These are phyloP conservation scores for Mesembrinibis cayennensis DNA, from an alignment of 2,113 vertebrate genomes.

Conservation along the genomic window DNA sequence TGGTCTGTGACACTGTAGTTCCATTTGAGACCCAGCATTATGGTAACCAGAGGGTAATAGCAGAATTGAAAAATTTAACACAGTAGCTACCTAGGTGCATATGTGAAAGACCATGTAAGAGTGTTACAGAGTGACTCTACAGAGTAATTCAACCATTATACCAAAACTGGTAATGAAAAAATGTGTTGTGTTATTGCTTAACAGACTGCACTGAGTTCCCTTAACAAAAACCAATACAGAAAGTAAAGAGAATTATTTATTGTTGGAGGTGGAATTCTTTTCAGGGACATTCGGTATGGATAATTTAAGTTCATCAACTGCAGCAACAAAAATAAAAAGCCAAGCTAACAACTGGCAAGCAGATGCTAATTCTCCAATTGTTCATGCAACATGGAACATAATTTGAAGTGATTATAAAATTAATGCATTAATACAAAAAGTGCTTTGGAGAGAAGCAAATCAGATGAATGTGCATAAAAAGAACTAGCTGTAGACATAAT, in stretches of 20 bases:
- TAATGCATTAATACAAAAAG: conserved; percentile 52
- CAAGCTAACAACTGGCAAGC: conserved; percentile 37
- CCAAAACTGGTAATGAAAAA: background rate
- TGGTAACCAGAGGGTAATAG: background rate
- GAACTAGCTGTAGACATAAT: conserved; percentile 38
- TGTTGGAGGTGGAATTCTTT: conserved; percentile 6
- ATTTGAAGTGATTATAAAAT: conserved; percentile 61
- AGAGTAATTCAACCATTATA: background rate
- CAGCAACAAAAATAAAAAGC: conserved; percentile 44
- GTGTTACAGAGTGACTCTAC: background rate
- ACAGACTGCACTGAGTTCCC: background rate
- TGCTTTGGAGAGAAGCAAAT: conserved; percentile 48
- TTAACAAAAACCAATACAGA: background rate
- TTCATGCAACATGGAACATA: conserved; percentile 48
- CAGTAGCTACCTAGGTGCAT: background rate
- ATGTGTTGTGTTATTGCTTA: background rate
- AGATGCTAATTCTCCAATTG: conserved; percentile 61
- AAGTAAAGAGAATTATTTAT: conserved; percentile 29
- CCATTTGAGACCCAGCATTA: background rate
- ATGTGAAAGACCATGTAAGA: background rate
- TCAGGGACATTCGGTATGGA: background rate
- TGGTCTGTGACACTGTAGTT: background rate
- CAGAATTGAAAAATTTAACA: background rate
- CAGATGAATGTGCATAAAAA: conserved; percentile 51
- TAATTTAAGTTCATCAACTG: conserved; percentile 40